Percentiles rank a stretch among this genome's conserved stretches.
These are phyloP conservation scores for Ochropleura leucogaster DNA, from an alignment of 2,888 invertebrate species.

Conservation along the genomic window DNA sequence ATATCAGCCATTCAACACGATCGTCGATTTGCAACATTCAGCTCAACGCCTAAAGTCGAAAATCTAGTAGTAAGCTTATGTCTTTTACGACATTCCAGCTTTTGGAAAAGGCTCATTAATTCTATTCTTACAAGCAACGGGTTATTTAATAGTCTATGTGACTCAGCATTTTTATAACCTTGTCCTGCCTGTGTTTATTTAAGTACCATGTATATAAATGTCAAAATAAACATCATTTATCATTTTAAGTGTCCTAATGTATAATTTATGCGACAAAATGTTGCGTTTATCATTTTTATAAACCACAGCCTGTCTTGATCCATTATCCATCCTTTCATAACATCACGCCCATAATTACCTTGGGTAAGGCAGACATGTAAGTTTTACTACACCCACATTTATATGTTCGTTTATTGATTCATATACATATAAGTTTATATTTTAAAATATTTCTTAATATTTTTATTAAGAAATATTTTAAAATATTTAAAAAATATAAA, in stretches of 20 bases:
- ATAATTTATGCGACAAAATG: neutral
- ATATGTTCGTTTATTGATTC: too few relatives aligned
- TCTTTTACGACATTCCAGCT: neutral
- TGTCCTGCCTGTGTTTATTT: neutral
- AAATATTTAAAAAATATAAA: too few relatives aligned
- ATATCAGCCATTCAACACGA: accelerated
- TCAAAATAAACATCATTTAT: too few relatives aligned
- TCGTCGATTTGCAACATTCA: neutral
- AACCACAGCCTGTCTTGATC: neutral
- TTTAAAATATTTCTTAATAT: too few relatives aligned
- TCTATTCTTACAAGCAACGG: neutral
- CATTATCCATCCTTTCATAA: neutral
- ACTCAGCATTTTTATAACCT: neutral
- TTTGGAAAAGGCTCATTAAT: slow-evolving; percentile 1
- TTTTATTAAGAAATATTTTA: too few relatives aligned
- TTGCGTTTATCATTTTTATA: neutral
- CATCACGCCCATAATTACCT: too few relatives aligned
- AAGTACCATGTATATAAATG: neutral
- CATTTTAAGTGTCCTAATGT: neutral
- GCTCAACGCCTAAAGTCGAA: neutral
- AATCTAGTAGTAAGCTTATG: neutral
- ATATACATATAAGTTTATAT: too few relatives aligned
- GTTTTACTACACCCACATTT: too few relatives aligned
- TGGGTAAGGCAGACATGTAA: too few relatives aligned
- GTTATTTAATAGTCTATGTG: slow-evolving; percentile 10